These are phyloP conservation scores for Anneissia japonica DNA, from an alignment of 35 echinoderm and acorn worm genomes.

Conservation along the genomic window DNA sequence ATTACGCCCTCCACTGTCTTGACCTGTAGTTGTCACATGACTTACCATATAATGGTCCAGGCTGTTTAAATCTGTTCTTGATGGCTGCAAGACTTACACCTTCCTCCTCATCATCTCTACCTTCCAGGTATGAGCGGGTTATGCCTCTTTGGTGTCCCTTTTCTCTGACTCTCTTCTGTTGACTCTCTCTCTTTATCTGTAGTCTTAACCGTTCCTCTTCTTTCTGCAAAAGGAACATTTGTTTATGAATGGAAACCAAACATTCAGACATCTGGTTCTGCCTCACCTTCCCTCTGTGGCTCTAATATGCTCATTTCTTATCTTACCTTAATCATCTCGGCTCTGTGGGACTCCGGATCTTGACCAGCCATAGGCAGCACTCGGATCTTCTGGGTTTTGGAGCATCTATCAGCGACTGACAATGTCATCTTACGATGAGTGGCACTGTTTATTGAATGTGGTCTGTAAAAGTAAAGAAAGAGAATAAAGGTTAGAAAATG, in stretches of 20 bases:
- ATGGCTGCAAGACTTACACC: slow-evolving; percentile 83
- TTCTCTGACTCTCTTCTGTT: slow-evolving; percentile 77
- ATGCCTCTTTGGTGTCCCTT: slow-evolving; percentile 65
- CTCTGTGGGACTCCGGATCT: slow-evolving; percentile 87
- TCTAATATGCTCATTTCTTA: too few relatives aligned
- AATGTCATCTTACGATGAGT: slow-evolving; percentile 99
- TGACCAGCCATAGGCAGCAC: slow-evolving; percentile 88
- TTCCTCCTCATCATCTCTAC: slow-evolving; percentile 74
- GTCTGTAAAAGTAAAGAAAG: slow-evolving; percentile 46
- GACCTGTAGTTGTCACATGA: too few relatives aligned
- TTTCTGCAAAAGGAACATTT: too few relatives aligned
- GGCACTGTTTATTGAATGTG: slow-evolving; percentile 98
- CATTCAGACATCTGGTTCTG: too few relatives aligned
- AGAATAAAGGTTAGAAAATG: too few relatives aligned
- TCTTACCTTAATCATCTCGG: slow-evolving; percentile 88
- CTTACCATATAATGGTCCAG: slow-evolving; percentile 14
- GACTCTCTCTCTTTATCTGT: slow-evolving; percentile 67
- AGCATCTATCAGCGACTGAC: slow-evolving; percentile 85
- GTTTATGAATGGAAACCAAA: too few relatives aligned
- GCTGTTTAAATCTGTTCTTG: slow-evolving; percentile 83
- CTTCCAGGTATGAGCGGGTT: slow-evolving; percentile 82
- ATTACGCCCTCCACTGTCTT: neutral
- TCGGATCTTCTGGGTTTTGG: slow-evolving; percentile 94
- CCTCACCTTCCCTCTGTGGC: too few relatives aligned
- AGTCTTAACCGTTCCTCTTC: slow-evolving; percentile 85